Conservation (phyloP, 2,797 vertebrate species). For the Periophthalmus magnuspinnatus region DNA sequence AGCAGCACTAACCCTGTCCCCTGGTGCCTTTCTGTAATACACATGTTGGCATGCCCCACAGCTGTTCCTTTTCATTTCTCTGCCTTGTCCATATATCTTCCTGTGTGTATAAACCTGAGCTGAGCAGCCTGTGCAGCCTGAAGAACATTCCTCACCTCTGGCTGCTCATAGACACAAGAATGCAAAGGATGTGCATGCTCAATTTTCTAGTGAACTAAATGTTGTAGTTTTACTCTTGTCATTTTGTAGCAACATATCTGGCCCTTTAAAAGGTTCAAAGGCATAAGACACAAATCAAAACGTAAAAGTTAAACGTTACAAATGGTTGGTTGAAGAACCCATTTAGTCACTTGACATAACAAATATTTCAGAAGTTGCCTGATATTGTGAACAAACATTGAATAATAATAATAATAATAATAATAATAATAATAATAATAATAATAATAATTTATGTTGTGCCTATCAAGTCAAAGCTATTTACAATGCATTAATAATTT, state of each 20-base stretch:
- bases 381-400: neutral
- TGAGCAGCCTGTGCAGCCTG: neutral
- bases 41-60: constrained; percentile 4
- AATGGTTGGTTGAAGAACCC: neutral
- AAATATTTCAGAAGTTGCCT: neutral
- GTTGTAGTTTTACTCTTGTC: neutral
- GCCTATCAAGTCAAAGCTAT: neutral
- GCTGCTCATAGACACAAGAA: constrained; percentile 10
- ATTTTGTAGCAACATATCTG: neutral
- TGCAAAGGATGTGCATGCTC: constrained; percentile 9
- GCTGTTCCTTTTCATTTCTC: constrained; percentile 33
- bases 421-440: neutral
- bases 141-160: constrained; percentile 26
- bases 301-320: neutral
- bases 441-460: neutral
- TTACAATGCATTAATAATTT: neutral
- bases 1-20: neutral
- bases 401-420: neutral
- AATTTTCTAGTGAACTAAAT: constrained; percentile 5
- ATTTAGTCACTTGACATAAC: neutral
- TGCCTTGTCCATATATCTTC: constrained; percentile 47
- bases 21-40: neutral
- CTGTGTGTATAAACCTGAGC: constrained; percentile 38
- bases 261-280: neutral
- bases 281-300: neutral